Evolutionary conservation across 2,888 invertebrate genomes (phyloP).

Genomic region (Drosophila stalkeri): DNA sequence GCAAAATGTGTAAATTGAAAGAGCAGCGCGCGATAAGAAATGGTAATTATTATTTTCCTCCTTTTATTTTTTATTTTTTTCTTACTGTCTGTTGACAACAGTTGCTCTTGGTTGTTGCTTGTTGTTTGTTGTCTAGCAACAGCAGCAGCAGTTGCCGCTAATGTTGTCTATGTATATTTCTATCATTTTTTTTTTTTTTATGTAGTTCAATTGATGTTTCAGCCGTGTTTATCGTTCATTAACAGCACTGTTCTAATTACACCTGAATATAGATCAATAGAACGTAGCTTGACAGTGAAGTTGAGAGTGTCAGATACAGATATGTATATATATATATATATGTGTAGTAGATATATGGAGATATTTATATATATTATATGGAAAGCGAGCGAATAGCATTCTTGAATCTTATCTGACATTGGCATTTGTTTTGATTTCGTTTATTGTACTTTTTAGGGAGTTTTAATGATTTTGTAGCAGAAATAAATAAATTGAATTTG

Average conservation of each 20-base stretch:
- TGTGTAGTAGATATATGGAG: too few relatives aligned
- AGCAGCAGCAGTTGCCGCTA: neutral
- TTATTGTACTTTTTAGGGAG: neutral
- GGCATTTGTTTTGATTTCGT: too few relatives aligned
- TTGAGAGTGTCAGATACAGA: neutral
- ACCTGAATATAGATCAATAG: slow-evolving; percentile 23
- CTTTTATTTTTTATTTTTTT: too few relatives aligned
- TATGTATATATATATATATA: neutral
- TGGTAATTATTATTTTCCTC: slow-evolving; percentile 45
- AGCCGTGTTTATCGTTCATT: slow-evolving; percentile 56
- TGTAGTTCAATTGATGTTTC: slow-evolving; percentile 28
- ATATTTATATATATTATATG: neutral
- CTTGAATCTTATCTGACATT: neutral
- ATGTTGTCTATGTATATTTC: neutral
- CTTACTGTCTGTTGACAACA: slow-evolving; percentile 24
- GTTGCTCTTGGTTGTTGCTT: slow-evolving; percentile 13
- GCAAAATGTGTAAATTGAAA: slow-evolving; percentile 69
- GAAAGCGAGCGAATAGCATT: neutral
- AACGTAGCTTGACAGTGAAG: neutral
- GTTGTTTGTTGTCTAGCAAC: slow-evolving; percentile 1
- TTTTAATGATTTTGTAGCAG: neutral
- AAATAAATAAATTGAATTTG: too few relatives aligned
- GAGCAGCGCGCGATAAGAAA: slow-evolving; percentile 63
- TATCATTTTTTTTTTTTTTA: neutral
- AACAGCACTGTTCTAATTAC: slow-evolving; percentile 47